A percentile compares a stretch with the other conserved stretches of the same genome.
phyloP scores from a whole-genome alignment of 2,113 vertebrate species.

The Phasianus colchicus region DNA sequence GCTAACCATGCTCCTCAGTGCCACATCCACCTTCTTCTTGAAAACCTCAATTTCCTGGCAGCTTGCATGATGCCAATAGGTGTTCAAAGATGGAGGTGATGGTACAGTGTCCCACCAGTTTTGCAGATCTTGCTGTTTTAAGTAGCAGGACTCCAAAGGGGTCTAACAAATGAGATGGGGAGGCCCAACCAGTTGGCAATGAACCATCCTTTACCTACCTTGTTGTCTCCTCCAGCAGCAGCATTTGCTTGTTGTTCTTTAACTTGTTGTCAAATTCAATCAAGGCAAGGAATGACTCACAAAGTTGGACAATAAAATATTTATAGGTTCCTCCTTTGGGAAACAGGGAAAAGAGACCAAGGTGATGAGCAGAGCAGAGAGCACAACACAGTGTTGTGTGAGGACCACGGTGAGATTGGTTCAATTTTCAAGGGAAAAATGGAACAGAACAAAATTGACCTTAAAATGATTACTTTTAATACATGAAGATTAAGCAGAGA shows the following conservation, averaged over 20 bases:
- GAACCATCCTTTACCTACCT: neutral
- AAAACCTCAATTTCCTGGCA: neutral
- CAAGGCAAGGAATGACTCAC: neutral
- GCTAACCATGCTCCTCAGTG: too few relatives aligned
- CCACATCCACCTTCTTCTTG: too few relatives aligned
- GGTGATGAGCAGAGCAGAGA: neutral
- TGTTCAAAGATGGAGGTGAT: neutral
- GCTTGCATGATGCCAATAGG: neutral
- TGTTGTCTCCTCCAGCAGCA: rapidly evolving
- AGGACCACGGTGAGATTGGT: neutral
- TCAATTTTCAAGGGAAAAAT: neutral
- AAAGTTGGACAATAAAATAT: neutral
- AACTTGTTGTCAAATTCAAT: neutral
- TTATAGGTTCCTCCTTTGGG: neutral
- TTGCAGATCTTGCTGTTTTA: neutral
- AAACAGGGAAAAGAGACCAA: neutral
- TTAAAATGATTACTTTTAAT: neutral
- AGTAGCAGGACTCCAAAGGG: neutral
- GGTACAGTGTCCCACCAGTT: neutral
- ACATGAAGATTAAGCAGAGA: neutral
- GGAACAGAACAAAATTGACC: neutral
- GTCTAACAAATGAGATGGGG: neutral
- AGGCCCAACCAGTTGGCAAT: neutral
- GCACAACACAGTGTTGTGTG: neutral
- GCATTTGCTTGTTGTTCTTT: neutral